Evolutionary conservation across 2,888 invertebrate genomes (phyloP), one percentile per base, ranked within the genome.

Genomic region (Tipula lateralis): DNA sequence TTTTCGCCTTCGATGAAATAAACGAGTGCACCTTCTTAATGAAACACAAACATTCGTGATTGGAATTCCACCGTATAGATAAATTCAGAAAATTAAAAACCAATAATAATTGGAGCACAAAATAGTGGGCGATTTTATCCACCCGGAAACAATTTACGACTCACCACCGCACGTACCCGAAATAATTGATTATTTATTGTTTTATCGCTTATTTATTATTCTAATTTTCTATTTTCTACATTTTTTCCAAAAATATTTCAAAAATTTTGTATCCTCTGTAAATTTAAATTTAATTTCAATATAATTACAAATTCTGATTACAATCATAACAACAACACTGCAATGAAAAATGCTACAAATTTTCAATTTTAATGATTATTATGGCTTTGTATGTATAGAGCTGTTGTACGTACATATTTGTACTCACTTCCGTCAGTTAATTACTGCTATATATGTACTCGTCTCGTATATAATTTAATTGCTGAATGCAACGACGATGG

Each of bases 201-300:
- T 9, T n/a, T n/a, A 24, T 66, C 13, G 12, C 24, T 66, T 66
- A 66, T 66, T 66, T 66, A 24, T 66, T 19, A n/a, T 2, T 24
- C 66, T 66, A 24, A 24, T 9, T 6, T 12, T 9, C 24, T 24
- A 66, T 12, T n/a, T n/a, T n/a, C n/a, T n/a, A n/a, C n/a, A 66
- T 24, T 66, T 24, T 19, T 66, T 66, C n/a, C n/a, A n/a, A n/a
- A n/a, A 12, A 9, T 66, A 24, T 66, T 24, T 24, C 7, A 4
- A 66, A 66, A 24, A 24, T 6, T 24, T 19, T 66, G 24, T 66
- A 24, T 24, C 24, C n/a, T 24, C 24, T 66, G 66, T 66, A 66
- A 66, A 66, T 66, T 66, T 66, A 66, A 66, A 66, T 66, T 24
- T 66, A 66, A 66, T 66, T 66, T 66, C 19, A 66, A 66, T 66